Percentiles rank a stretch among this genome's conserved stretches.
Conservation (phyloP, 2,113 vertebrate species). For the Mirounga angustirostris region DNA sequence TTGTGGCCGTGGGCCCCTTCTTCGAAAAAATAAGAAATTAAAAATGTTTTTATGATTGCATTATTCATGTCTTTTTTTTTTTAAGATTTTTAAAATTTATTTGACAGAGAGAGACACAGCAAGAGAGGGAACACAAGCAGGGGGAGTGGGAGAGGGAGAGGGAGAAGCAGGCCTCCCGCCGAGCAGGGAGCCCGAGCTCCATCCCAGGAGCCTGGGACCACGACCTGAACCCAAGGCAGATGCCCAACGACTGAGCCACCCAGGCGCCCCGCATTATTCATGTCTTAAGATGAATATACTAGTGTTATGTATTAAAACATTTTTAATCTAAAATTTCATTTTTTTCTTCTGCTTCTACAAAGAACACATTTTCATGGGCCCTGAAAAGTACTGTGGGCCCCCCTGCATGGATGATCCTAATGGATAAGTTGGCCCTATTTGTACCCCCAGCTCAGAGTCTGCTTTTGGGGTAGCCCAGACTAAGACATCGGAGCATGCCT, state of each 20-base stretch:
- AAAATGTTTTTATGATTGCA: not conserved
- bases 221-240: too few relatives aligned
- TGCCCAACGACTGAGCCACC: too few relatives aligned
- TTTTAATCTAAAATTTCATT: constrained; percentile 22
- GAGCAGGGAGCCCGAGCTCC: too few relatives aligned
- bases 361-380: not conserved
- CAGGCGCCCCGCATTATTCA: not conserved
- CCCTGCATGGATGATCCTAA: not conserved
- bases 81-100: too few relatives aligned
- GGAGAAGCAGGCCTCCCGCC: too few relatives aligned
- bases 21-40: not conserved
- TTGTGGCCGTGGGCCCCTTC: not conserved
- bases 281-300: not conserved
- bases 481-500: not conserved
- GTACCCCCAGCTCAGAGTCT: not conserved
- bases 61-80: not conserved
- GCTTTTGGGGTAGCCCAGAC: not conserved
- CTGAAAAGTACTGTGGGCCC: not conserved
- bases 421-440: not conserved
- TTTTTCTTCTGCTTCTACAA: constrained; percentile 33
- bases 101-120: too few relatives aligned
- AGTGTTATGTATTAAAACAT: not conserved
- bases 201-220: too few relatives aligned
- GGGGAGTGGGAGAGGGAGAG: too few relatives aligned
- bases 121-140: too few relatives aligned